A percentile compares a stretch with the other conserved stretches of the same genome.
Conservation (phyloP, 2,888 invertebrate genomes). For the Xestia xanthographa region DNA sequence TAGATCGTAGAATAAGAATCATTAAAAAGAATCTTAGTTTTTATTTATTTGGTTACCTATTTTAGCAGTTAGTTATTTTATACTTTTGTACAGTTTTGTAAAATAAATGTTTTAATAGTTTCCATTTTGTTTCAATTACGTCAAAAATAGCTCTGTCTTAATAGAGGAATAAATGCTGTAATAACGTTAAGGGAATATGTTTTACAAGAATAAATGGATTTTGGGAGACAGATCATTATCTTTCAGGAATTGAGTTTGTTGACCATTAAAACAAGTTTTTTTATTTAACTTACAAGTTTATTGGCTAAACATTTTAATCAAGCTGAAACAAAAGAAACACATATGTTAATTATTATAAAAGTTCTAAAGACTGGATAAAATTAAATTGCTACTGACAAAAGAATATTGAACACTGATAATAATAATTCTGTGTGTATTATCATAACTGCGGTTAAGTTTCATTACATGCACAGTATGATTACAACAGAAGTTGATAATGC, state of each 20-base stretch:
- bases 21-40: constrained; percentile 6
- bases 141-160: too few species aligned
- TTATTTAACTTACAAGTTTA: constrained; percentile 79
- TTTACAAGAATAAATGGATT: constrained; percentile 2
- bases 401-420: neutral
- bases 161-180: neutral
- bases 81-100: constrained; percentile 82
- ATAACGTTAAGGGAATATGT: neutral
- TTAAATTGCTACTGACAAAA: neutral
- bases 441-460: neutral
- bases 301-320: constrained; percentile 88
- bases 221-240: neutral
- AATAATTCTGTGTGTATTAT: constrained; percentile 1
- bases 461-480: neutral
- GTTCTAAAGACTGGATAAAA: neutral
- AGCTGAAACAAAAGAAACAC: constrained; percentile 90
- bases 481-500: neutral
- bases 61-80: constrained; percentile 70
- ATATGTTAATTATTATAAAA: constrained; percentile 32
- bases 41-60: constrained; percentile 15
- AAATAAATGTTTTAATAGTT: constrained; percentile 66
- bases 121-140: constrained; percentile 21
- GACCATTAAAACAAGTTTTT: constrained; percentile 66
- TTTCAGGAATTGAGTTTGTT: constrained; percentile 11
- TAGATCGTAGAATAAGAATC: constrained; percentile 64